Percentiles rank a stretch among this genome's conserved stretches.
phyloP scores from a whole-genome alignment of 1,140 invertebrate genomes.

The Musca domestica region DNA sequence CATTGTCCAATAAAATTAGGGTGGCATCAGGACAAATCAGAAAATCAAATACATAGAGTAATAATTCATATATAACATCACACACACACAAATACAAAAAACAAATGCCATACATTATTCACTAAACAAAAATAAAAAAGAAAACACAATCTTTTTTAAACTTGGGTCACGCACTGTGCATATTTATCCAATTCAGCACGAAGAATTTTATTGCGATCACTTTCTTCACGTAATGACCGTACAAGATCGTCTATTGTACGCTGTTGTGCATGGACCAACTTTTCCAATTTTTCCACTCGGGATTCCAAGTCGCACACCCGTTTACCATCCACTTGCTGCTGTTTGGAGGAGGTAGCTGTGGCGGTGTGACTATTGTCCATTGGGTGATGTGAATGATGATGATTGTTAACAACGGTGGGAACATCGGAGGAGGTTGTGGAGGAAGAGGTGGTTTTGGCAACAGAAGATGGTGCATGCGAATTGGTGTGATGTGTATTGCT shows the following conservation, averaged over 20 bases:
- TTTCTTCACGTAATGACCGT: slow-evolving; percentile 58
- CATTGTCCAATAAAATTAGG: too few species aligned
- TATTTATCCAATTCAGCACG: slow-evolving; percentile 63
- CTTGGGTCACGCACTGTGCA: slow-evolving; percentile 62
- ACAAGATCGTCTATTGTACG: slow-evolving; percentile 61
- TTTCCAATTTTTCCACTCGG: slow-evolving; percentile 61
- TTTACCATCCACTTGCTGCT: slow-evolving; percentile 35
- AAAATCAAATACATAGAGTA: too few species aligned
- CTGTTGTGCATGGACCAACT: slow-evolving; percentile 60
- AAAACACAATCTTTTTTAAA: slow-evolving; percentile 46
- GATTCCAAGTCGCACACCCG: slow-evolving; percentile 48
- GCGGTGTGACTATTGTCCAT: neutral
- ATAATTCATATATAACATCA: too few species aligned
- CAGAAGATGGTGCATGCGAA: neutral
- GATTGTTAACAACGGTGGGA: slow-evolving; percentile 1
- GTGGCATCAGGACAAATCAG: too few species aligned
- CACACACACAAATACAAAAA: too few species aligned
- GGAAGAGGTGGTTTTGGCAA: neutral
- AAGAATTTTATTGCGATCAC: slow-evolving; percentile 59
- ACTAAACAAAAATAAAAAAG: neutral
- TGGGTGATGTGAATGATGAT: slow-evolving; percentile 1
- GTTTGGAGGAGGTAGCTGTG: neutral
- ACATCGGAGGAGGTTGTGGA: neutral
- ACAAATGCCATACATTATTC: slow-evolving; percentile 5
- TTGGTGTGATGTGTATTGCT: neutral